These are phyloP conservation scores for Aquatica leii DNA, from an alignment of 2,888 invertebrate species.

Conservation along the genomic window DNA sequence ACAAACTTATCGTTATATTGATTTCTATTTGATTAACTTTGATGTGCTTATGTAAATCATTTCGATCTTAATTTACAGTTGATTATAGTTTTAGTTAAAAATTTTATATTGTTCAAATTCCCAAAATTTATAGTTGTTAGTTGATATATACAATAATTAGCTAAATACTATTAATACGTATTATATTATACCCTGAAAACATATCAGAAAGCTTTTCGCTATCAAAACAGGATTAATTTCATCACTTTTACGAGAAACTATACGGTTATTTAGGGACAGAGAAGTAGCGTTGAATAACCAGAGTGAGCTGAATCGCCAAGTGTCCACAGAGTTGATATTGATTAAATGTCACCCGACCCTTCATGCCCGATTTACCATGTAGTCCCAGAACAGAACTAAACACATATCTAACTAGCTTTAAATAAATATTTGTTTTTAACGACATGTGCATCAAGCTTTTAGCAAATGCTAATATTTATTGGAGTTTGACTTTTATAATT, in stretches of 20 bases:
- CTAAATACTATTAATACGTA: no score
- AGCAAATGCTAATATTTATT: no score
- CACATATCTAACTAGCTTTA: conserved; percentile 34
- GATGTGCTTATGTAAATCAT: no score
- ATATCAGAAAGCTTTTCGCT: conserved; percentile 24
- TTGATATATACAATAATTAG: no score
- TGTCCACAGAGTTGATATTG: conserved; percentile 56
- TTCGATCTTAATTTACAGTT: no score
- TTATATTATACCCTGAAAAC: not conserved
- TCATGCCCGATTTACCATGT: conserved; percentile 58
- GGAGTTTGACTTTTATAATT: no score
- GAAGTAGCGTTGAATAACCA: conserved; percentile 43
- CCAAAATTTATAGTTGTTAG: no score
- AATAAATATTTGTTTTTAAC: conserved; percentile 33
- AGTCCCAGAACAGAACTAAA: conserved; percentile 45
- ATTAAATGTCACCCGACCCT: conserved; percentile 58
- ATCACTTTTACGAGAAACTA: conserved; percentile 29
- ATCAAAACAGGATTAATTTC: conserved; percentile 35
- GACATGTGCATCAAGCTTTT: not conserved
- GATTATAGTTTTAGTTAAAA: no score
- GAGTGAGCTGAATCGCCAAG: conserved; percentile 47
- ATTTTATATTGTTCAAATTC: no score
- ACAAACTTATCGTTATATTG: no score
- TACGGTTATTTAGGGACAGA: conserved; percentile 41
- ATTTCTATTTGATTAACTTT: no score